Evolutionary conservation across 2,113 vertebrate genomes (phyloP), one percentile per base, ranked within the genome.

Genomic region (Zonotrichia leucophrys): DNA sequence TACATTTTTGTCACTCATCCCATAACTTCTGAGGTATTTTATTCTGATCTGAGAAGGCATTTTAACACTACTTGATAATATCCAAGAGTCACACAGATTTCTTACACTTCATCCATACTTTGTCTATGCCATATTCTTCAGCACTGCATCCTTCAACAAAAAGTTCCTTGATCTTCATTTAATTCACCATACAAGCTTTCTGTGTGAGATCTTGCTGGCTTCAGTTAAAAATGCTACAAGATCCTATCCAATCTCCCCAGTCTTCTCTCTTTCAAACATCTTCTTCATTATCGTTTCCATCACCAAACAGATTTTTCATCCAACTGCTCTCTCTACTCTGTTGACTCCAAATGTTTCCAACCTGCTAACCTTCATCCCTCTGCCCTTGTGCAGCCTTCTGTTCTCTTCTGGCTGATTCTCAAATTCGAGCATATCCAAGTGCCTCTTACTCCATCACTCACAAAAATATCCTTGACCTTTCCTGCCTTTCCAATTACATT

Each of bases 331-430:
- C 96, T 86, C 96, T 97, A 86, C 56, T 93, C 83, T 93, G 90
- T 96, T 94, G 95, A 92, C 79, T 96, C 44, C 75, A 86, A 96
- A 90, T 94, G 87, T 94, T 94, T 96, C 95, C 96, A 97, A 96
- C 92, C 92, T 96, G 95, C 73, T 96, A 97, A 96, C 94, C 93
- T 96, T 94, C 93, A 96, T 95, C 92, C 93, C 91, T 96, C 90
- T 96, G 88, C 93, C 93, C 74, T 95, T 96, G 90, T 60, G 87
- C 92, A 96, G 94, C 96, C 95, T 95, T 96, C 96, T 97, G 95
- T 94, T 96, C 92, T 94, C 79, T 80, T 53, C 93, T 97, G 95
- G 94, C 92, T 83, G 76, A 73, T 89, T 97, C 95, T 96, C 94
- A 97, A 88, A 90, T 87, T 63, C 2, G 7, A 95, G n/a, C 18